Evolutionary conservation across 1,140 invertebrate genomes (phyloP).

Genomic region (Proales similis): DNA sequence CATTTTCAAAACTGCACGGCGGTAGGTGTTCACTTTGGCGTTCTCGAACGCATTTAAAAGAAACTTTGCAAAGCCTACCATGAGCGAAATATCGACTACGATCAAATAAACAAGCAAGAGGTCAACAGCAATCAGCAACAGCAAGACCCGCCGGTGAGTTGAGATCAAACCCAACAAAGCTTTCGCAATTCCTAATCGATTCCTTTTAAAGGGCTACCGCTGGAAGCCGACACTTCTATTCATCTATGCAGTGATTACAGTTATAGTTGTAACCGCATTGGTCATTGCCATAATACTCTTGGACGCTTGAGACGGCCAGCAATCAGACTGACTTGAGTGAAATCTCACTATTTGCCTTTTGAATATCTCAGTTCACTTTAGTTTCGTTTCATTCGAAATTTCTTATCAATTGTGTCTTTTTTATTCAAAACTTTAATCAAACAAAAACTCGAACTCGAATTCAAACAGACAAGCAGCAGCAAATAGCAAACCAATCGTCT

Average conservation of each 20-base stretch:
- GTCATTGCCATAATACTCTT: constrained; percentile 23
- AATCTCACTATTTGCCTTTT: too few species aligned
- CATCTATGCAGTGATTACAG: constrained; percentile 32
- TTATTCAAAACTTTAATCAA: too few species aligned
- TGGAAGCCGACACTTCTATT: constrained; percentile 32
- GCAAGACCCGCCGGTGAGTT: constrained; percentile 23
- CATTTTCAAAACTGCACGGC: constrained; percentile 36
- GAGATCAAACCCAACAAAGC: too few species aligned
- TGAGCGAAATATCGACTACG: constrained; percentile 37
- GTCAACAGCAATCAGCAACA: constrained; percentile 30
- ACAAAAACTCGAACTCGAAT: too few species aligned
- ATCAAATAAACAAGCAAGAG: constrained; percentile 36
- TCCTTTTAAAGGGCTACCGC: constrained; percentile 16
- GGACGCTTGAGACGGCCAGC: too few species aligned
- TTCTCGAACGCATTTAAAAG: background rate
- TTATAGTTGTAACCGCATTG: constrained; percentile 20
- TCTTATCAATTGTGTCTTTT: too few species aligned
- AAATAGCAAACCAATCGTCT: too few species aligned
- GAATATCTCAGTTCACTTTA: too few species aligned
- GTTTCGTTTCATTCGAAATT: too few species aligned
- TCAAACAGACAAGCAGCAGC: too few species aligned
- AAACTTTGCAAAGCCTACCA: constrained; percentile 24
- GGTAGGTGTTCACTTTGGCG: constrained; percentile 1
- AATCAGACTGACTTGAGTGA: too few species aligned
- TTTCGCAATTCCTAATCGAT: background rate